These are phyloP conservation scores for Drosophila kepulauana DNA, from an alignment of 1,140 invertebrate species.

Conservation along the genomic window DNA sequence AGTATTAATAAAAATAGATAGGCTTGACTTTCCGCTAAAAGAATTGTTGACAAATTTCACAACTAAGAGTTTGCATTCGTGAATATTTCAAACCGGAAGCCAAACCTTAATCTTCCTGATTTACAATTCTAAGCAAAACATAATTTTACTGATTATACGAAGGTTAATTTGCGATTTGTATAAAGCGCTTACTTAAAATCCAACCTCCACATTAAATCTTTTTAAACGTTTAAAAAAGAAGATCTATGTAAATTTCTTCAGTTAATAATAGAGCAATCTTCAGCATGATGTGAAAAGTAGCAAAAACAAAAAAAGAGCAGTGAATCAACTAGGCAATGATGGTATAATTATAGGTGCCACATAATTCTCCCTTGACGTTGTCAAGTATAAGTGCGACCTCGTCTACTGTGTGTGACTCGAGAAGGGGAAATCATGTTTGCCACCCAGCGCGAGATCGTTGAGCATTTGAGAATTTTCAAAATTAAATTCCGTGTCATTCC, in stretches of 20 bases:
- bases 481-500: constrained; percentile 83
- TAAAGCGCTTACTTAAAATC: no score
- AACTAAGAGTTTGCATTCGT: no score
- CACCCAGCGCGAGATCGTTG: constrained; percentile 75
- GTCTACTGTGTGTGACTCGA: not conserved
- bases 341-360: constrained; percentile 32
- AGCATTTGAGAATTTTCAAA: constrained; percentile 82
- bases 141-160: no score
- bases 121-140: no score
- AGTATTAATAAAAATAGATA: not conserved
- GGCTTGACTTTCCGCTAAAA: no score
- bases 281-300: not conserved
- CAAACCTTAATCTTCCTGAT: no score
- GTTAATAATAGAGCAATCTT: constrained; percentile 1
- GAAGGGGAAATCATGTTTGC: constrained; percentile 73
- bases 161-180: no score
- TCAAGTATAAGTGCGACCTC: constrained; percentile 32
- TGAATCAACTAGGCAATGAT: constrained; percentile 18
- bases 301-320: not conserved
- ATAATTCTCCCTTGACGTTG: constrained; percentile 33
- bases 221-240: no score
- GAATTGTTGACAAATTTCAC: no score
- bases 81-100: no score
- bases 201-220: no score
- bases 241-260: not conserved